Percentiles rank a stretch among this genome's conserved stretches.
phyloP scores from a whole-genome alignment of 1,140 invertebrate genomes.

The Cyphomyrmex costatus region DNA sequence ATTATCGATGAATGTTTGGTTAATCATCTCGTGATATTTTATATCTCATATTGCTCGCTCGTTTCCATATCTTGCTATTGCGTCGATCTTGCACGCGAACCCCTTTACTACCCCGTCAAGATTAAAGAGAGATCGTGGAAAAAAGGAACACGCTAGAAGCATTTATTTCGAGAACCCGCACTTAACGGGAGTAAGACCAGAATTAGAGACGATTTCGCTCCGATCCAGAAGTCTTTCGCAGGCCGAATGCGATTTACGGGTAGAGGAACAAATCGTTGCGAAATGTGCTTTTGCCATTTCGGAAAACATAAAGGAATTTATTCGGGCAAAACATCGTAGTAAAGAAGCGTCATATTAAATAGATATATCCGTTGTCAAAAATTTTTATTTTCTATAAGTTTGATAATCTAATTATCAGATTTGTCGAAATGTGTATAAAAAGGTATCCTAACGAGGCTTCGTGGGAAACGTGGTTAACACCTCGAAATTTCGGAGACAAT shows the following conservation, averaged over 20 bases:
- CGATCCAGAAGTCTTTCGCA: constrained; percentile 53
- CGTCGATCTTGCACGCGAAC: constrained; percentile 11
- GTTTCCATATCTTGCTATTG: background rate
- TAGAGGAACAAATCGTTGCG: background rate
- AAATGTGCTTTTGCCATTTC: background rate
- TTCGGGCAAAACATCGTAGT: background rate
- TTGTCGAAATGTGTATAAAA: background rate
- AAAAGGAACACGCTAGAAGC: constrained; percentile 66
- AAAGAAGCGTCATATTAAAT: background rate
- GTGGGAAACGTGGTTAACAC: constrained; percentile 19
- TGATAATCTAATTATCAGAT: background rate
- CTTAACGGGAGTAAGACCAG: constrained; percentile 61
- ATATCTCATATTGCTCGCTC: constrained; percentile 20
- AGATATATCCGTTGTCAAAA: background rate
- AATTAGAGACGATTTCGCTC: constrained; percentile 68
- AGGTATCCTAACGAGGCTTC: background rate
- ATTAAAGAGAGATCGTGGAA: constrained; percentile 63
- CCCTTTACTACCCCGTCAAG: constrained; percentile 17
- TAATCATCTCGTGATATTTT: constrained; percentile 28
- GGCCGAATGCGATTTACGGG: constrained; percentile 44
- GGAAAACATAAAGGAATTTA: background rate
- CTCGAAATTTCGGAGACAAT: constrained; percentile 39
- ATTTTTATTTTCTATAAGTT: background rate
- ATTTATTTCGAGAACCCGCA: constrained; percentile 71
- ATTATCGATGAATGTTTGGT: background rate